These are phyloP conservation scores for Clarias gariepinus DNA, from an alignment of 2,113 vertebrate species.

Conservation along the genomic window DNA sequence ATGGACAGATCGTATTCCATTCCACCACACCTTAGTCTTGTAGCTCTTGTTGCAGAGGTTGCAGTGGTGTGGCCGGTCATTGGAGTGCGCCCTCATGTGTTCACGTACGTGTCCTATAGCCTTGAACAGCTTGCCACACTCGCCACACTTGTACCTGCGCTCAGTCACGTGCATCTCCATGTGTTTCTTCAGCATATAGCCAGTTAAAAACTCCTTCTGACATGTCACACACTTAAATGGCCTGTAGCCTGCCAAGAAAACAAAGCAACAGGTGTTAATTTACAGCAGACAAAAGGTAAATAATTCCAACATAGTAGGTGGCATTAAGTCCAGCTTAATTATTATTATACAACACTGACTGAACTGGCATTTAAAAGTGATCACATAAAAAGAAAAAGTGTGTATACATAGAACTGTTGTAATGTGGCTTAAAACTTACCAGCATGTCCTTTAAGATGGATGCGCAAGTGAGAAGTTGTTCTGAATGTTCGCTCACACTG, in stretches of 20 bases:
- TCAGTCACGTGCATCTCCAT: conserved; percentile 89
- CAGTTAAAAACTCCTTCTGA: conserved; percentile 92
- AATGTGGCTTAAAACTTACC: conserved; percentile 69
- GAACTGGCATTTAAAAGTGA: not conserved
- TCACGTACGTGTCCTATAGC: conserved; percentile 93
- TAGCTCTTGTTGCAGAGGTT: conserved; percentile 89
- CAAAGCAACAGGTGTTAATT: not conserved
- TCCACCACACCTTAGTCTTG: conserved; percentile 88
- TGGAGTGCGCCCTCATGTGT: conserved; percentile 91
- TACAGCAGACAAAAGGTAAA: not conserved
- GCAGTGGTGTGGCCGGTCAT: conserved; percentile 89
- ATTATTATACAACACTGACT: too few species aligned
- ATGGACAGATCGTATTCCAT: not conserved
- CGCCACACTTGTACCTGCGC: conserved; percentile 92
- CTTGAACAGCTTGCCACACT: conserved; percentile 97
- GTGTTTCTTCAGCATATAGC: conserved; percentile 94
- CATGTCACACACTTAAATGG: conserved; percentile 87
- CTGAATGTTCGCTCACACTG: conserved; percentile 87
- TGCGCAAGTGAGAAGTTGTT: conserved; percentile 80
- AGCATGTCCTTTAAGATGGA: conserved; percentile 85
- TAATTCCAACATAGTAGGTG: not conserved
- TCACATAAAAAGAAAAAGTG: not conserved
- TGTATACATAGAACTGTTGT: not conserved
- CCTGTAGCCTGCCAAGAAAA: conserved; percentile 77
- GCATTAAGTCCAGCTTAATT: not conserved